A percentile compares a stretch with the other conserved stretches of the same genome.
phyloP scores from a whole-genome alignment of 2,113 vertebrate genomes.

The Lichenostomus cassidix region DNA sequence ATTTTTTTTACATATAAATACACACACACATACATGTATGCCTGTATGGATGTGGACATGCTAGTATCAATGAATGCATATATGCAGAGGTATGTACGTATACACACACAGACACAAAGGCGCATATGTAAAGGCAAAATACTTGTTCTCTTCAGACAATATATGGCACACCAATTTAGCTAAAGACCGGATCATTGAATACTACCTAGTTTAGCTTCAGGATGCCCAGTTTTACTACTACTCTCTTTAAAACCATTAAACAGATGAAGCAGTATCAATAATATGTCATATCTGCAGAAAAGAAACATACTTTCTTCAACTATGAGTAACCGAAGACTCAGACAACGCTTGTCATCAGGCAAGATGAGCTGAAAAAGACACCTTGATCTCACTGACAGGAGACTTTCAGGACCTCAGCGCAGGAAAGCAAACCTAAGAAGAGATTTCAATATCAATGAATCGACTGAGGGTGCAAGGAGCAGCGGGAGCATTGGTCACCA shows the following conservation, averaged over 20 bases:
- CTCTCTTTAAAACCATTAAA: not conserved
- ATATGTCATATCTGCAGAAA: not conserved
- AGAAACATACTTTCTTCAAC: not conserved
- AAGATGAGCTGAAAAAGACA: not conserved
- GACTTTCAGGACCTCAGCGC: not conserved
- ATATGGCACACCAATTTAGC: fast-evolving
- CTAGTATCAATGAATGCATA: not conserved
- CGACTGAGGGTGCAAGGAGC: not conserved
- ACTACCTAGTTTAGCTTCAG: not conserved
- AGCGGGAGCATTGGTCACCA: fast-evolving
- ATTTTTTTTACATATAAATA: not conserved
- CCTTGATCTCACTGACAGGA: no score
- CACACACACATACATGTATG: not conserved
- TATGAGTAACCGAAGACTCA: fast-evolving
- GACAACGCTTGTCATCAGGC: not conserved
- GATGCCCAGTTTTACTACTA: not conserved
- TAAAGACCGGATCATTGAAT: not conserved
- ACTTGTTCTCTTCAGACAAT: not conserved
- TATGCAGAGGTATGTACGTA: fast-evolving
- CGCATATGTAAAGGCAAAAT: not conserved
- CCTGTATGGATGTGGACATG: not conserved
- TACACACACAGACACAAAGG: not conserved
- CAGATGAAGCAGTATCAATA: not conserved
- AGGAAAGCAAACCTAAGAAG: not conserved
- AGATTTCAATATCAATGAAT: fast-evolving